A percentile compares a stretch with the other conserved stretches of the same genome.
Evolutionary conservation across 2,888 invertebrate species (phyloP).

Genomic region (Belgica antarctica): DNA sequence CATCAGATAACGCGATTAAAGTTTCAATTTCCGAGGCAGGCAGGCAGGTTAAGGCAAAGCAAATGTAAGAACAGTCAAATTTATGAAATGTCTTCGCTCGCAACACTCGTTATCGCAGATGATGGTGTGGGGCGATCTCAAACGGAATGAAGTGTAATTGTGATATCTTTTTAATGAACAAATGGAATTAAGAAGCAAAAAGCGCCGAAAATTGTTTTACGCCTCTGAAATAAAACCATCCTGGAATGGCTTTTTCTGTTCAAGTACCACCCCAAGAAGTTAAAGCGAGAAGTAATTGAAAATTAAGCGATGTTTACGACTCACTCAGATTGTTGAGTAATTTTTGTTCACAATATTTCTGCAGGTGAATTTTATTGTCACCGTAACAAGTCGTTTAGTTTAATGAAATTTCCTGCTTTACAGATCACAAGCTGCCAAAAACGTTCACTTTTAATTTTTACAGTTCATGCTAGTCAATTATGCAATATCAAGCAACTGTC

Average conservation of each 20-base stretch:
- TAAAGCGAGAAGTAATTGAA: conserved; percentile 15
- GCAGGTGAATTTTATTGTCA: neutral
- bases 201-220: no score
- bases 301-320: conserved; percentile 6
- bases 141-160: neutral
- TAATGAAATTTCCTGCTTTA: neutral
- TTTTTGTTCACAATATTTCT: no score
- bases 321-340: neutral
- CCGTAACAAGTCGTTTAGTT: no score
- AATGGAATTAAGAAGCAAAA: neutral
- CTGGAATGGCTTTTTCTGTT: neutral
- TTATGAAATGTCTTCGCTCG: conserved; percentile 20
- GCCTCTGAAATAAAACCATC: conserved; percentile 5
- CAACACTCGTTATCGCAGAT: conserved; percentile 1
- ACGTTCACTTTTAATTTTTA: no score
- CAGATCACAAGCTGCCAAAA: no score
- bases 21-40: neutral
- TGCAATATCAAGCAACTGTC: no score
- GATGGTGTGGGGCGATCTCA: conserved; percentile 18
- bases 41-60: neutral
- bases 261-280: no score
- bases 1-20: conserved; percentile 41
- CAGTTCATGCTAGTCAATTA: no score
- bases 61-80: conserved; percentile 11
- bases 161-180: conserved; percentile 23